Base-by-base conservation (phyloP, 2,113 vertebrate species). In the Colossoma macropomum region DNA sequence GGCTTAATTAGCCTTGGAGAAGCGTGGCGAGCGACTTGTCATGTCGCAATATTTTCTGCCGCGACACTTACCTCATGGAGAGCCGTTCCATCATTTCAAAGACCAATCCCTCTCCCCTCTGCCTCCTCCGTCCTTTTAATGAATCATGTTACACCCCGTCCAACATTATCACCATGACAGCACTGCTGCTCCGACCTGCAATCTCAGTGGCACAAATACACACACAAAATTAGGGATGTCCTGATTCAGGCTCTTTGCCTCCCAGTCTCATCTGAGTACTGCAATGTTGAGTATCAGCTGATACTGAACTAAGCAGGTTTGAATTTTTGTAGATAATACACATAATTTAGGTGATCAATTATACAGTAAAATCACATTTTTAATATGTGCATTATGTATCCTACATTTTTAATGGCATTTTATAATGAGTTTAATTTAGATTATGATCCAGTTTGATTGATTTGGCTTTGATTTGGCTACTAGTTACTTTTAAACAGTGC, bases 1-100 rank as follows among this genome's bases (percentile, higher is more conserved):
- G 82, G 77, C 89, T 92, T 86, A 91, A 90, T 90, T 88, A 91
- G 86, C 85, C 82, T 78, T 34, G 81, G 81, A 84, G 82, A 87
- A 84, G 54, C 77, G 63, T 83, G 74, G 75, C 83, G 76, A 84
- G 80, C 79, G 86, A 74, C 83, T 83, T 79, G 84, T 82, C 75
- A 87, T 80, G 66, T 59, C 77, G 16, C 84, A 85, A 75, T 89
- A 56, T 82, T 71, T 81, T 86, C 81, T 87, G 79, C 21, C 60
- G 62, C 81, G 83, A 86, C 84, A 86, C 84, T 77, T 80, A 89
- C 83, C 84, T 88, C 52, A 77, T 72, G 75, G 70, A 89, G 83
- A 83, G 86, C 77, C 2, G 70, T 85, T 87, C 79, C 86, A 83
- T 60, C 50, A 52, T 79, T 79, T 84, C 84, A 88, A 60, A 9